A percentile compares a stretch with the other conserved stretches of the same genome.
Evolutionary conservation across 2,888 invertebrate species (phyloP).

Genomic region (Pheosia tremula): DNA sequence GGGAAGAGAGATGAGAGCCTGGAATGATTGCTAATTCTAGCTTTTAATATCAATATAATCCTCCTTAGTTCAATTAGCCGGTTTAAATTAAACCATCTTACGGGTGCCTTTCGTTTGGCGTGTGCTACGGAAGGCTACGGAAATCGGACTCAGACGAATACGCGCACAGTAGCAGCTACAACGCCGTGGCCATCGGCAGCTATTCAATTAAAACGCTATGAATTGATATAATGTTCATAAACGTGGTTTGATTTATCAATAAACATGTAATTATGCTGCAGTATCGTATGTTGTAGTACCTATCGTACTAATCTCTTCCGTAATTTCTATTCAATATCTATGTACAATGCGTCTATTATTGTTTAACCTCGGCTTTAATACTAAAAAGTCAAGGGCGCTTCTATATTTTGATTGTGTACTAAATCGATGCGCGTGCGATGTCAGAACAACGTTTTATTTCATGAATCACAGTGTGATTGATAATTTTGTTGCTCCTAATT

Average conservation of each 20-base stretch:
- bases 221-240: not conserved
- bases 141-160: not conserved
- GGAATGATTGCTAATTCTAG: too few relatives aligned
- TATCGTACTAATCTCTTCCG: constrained; percentile 47
- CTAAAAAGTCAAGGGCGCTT: constrained; percentile 68
- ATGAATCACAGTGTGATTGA: constrained; percentile 11
- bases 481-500: constrained; percentile 6
- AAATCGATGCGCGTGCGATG: constrained; percentile 43
- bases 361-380: constrained; percentile 52
- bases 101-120: too few relatives aligned
- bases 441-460: constrained; percentile 25
- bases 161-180: not conserved
- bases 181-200: not conserved
- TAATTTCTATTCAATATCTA: constrained; percentile 48
- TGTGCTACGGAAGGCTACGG: not conserved
- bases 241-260: constrained; percentile 17
- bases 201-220: not conserved
- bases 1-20: not conserved
- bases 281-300: constrained; percentile 6
- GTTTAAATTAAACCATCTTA: not conserved
- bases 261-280: constrained; percentile 29
- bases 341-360: constrained; percentile 57
- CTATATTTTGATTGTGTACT: constrained; percentile 61
- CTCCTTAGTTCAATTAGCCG: not conserved
- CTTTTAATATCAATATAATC: constrained; percentile 1